Evolutionary conservation across 2,113 vertebrate species (phyloP), one percentile per base, ranked within the genome.

Genomic region (Pteropus alecto): DNA sequence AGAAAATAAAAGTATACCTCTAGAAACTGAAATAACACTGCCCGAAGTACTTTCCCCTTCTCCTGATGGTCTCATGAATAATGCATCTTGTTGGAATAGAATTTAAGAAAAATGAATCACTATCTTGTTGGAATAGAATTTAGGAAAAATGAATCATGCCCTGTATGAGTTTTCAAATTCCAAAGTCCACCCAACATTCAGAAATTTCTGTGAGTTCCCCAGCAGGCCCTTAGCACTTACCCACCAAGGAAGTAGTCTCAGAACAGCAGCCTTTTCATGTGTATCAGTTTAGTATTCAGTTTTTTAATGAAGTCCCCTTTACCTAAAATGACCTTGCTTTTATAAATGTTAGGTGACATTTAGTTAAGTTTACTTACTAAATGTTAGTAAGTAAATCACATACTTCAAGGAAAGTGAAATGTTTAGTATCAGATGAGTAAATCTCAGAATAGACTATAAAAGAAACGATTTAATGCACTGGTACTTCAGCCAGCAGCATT

Each of bases 101-200:
- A 73, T 67, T 91, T 70, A 87, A 68, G n/a, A 94, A 94, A 68
- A 92, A 51, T 90, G 60, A 83, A 46, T 83, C 79, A 63, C 79
- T 58, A 78, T 93, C 68, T 68, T 83, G 68, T 90, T 91, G 83
- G 71, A 56, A 67, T 67, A 86, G 60, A 87, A 73, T 61, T 91
- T 79, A 90, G 92, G 56, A 67, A 87, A 58, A 94, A 60, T 83
- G 60, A 88, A 61, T 96, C 91, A 94, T 18, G 33, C 65, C 87
- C 22, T 73, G 33, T 71, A 63, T 70, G 90, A 77, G 51, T 73
- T 88, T 96, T 78, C 67, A 85, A 26, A 92, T 85, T 54, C 88
- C 60, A 48, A 1, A 90, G 28, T 81, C 65, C 12, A n/a, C 51
- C 56, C 63, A 51, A 11, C 54, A 13, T 70, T 65, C 26, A 16